Conservation (phyloP, 2,888 invertebrate genomes). For the Pollenia angustigena region DNA sequence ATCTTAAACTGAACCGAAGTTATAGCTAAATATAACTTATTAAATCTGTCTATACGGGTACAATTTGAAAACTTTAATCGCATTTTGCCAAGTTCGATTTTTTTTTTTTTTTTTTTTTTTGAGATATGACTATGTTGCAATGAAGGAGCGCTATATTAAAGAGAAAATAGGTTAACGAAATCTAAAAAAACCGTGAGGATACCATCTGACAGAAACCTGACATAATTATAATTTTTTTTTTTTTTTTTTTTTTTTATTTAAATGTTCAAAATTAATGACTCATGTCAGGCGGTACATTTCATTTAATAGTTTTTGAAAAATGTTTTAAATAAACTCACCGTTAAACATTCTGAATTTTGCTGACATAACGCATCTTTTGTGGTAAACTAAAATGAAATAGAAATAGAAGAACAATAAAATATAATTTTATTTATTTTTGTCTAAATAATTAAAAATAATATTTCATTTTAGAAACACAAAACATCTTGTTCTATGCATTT, state of each 20-base stretch:
- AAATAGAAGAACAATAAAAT: slow-evolving; percentile 9
- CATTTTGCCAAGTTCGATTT: too few species aligned
- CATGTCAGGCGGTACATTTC: background rate
- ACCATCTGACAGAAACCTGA: too few species aligned
- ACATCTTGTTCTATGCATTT: background rate
- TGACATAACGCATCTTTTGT: slow-evolving; percentile 77
- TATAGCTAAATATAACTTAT: too few species aligned
- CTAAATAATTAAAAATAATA: slow-evolving; percentile 3
- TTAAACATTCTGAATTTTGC: slow-evolving; percentile 77
- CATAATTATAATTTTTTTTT: background rate
- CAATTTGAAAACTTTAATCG: too few species aligned
- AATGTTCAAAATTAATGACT: background rate
- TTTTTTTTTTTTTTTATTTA: background rate
- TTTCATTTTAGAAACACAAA: background rate
- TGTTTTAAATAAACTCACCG: slow-evolving; percentile 74
- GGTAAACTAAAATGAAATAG: slow-evolving; percentile 76
- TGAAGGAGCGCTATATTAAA: too few species aligned
- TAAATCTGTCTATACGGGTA: too few species aligned
- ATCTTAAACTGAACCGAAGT: too few species aligned
- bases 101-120: too few species aligned
- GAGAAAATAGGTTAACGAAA: too few species aligned
- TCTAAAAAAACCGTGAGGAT: too few species aligned
- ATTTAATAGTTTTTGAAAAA: background rate
- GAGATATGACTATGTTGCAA: too few species aligned
- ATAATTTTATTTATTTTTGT: background rate